Evolutionary conservation across 1,140 invertebrate species (phyloP), one percentile per base, ranked within the genome.

Genomic region (Hypsibius dujardini): DNA sequence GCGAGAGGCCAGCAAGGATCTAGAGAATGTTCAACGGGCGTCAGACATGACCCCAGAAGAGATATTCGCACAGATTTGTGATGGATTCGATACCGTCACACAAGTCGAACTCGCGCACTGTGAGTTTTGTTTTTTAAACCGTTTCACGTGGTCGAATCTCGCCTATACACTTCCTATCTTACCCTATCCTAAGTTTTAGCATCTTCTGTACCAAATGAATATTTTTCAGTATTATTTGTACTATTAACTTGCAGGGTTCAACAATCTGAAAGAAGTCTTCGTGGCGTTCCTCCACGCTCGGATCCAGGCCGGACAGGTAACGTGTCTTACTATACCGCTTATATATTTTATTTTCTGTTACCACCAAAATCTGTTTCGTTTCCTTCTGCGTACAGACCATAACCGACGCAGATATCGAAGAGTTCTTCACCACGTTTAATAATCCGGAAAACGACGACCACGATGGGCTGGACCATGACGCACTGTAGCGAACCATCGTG

Each of bases 41-140:
- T 12, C 62, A 7, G 12, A 12, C 3, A 67, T 67, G 62, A 15
- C 62, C 7, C 62, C 62, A 3, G 62, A 67, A 67, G 62, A 67
- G 42, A 67, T 67, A 12, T 67, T 67, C 45, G 62, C 62, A 42
- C 62, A 67, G 12, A 67, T 67, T 45, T 67, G 62, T 42, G 62
- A 67, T 15, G 62, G 62, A 7, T 67, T 67, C 42, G 62, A 67
- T 42, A 7, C 62, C 42, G 42, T 67, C 62, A 67, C 62, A 42
- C 62, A 67, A 42, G 62, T 67, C 12, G 62, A 67, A 42, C 62
- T 67, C 3, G 62, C 62, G 42, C 62, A 67, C 62, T 67, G 62
- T 67, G 45, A 15, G 62, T 67, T 15, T 42, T 15, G 62, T 45
- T 12, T 56, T 7, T 56, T 56, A 56, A n/a, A 7, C 7, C 50